phyloP scores from a whole-genome alignment of 2,888 invertebrate genomes.

The Malthinus seriepunctatus region DNA sequence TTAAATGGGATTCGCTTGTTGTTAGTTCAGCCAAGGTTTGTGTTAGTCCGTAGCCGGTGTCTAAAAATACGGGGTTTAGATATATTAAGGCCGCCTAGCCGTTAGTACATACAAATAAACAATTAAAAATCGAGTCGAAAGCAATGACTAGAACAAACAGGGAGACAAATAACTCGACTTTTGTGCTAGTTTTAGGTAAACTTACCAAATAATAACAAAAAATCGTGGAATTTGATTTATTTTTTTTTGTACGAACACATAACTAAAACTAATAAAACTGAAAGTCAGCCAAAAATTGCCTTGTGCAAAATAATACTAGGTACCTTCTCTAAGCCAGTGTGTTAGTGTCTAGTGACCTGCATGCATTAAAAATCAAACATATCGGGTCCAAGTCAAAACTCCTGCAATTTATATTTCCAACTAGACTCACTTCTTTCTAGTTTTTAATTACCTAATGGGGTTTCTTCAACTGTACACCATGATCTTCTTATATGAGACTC shows the following conservation, averaged over 20 bases:
- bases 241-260: constrained; percentile 33
- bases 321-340: constrained; percentile 29
- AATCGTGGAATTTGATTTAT: constrained; percentile 7
- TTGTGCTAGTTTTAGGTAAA: constrained; percentile 28
- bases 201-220: constrained; percentile 31
- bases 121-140: constrained; percentile 21
- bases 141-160: constrained; percentile 38
- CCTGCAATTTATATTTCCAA: constrained; percentile 11
- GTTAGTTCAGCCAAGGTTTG: constrained; percentile 40
- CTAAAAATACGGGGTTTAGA: constrained; percentile 53
- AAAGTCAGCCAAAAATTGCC: constrained; percentile 35
- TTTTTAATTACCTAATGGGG: constrained; percentile 39
- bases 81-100: constrained; percentile 52
- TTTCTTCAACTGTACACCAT: constrained; percentile 36
- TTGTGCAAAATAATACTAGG: constrained; percentile 28
- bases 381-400: constrained; percentile 48
- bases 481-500: constrained; percentile 29
- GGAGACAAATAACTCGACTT: constrained; percentile 36
- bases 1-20: constrained; percentile 41
- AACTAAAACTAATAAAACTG: constrained; percentile 28
- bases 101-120: constrained; percentile 35
- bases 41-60: constrained; percentile 52
- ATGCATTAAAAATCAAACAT: constrained; percentile 48
- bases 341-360: constrained; percentile 27
- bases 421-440: constrained; percentile 17